Conservation (phyloP, 2,797 vertebrate species). For the Agapornis canus region DNA sequence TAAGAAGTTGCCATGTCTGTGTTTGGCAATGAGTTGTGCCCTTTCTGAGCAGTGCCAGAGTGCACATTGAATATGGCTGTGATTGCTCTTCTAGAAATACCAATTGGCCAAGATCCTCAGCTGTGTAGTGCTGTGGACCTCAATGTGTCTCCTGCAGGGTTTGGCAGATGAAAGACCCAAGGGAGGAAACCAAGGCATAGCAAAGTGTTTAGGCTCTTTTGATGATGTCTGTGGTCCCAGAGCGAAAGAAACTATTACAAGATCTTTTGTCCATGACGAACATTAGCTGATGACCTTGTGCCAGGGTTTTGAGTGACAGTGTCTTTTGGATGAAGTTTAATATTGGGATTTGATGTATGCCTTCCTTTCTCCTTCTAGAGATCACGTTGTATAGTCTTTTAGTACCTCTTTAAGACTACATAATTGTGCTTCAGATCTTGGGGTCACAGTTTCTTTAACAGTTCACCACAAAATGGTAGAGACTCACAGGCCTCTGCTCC, state of each 20-base stretch:
- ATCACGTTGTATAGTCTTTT: background rate
- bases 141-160: background rate
- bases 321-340: background rate
- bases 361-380: background rate
- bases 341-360: background rate
- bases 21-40: background rate
- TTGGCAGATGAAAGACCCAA: background rate
- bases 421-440: background rate
- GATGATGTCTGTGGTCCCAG: background rate
- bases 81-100: background rate
- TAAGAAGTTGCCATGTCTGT: background rate
- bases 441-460: background rate
- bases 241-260: background rate
- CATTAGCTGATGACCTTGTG: background rate
- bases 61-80: background rate
- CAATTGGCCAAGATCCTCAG: background rate
- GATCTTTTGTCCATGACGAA: background rate
- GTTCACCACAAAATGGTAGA: background rate
- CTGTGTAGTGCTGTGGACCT: background rate
- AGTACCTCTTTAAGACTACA: background rate
- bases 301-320: background rate
- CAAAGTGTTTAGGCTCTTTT: background rate
- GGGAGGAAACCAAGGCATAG: background rate
- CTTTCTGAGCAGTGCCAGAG: background rate
- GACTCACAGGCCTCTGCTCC: background rate